Base-by-base conservation (phyloP, 2,113 vertebrate species). In the Nibea coibor region DNA sequence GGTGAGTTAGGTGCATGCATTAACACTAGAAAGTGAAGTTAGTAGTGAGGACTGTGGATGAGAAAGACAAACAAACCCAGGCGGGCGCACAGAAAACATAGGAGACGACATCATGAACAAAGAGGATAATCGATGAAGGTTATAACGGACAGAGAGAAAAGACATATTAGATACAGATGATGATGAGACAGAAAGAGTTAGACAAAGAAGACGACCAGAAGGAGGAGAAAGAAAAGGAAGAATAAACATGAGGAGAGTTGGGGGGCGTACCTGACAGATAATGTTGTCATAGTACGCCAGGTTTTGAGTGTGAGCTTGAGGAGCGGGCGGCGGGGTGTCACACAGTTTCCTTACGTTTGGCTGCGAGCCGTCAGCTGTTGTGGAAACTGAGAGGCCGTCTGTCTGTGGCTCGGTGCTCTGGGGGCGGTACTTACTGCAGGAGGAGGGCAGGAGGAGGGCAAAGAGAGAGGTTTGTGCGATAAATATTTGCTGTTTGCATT, bases 371-470 rank as follows among this genome's bases (percentile, higher is more conserved):
- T 99, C 98, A 1, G 97, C 97, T 80, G 97, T 97, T 64, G 98
- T 99, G 87, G 97, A 99, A 63, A 99, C 96, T 19, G 98, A 99
- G 93, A 99, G 97, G 94, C 97, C 98, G 82, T 99, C 97, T 0
- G 97, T 97, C 95, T 97, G 97, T 45, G 97, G 97, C 93, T 98
- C 97, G 7, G 94, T 96, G 24, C 89, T 93, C 82, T 97, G 97
- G 42, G 96, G 96, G 85, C 96, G 96, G 95, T 96, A 97, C 94
- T 97, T 98, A 96, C 95, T 93, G 86, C 43, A 24, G 39, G 61
- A 24, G 39, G 61, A 15, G 39, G 22, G 22, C 42, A 72, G 42
- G 10, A 45, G 20, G 61, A 22, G 39, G n/a, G 22, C 42, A 73
- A 54, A 75, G 42, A 84, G 15, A 78, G 50, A 73, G 5, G 62